phyloP scores from a whole-genome alignment of 2,113 vertebrate species.

The Dicerorhinus sumatrensis region DNA sequence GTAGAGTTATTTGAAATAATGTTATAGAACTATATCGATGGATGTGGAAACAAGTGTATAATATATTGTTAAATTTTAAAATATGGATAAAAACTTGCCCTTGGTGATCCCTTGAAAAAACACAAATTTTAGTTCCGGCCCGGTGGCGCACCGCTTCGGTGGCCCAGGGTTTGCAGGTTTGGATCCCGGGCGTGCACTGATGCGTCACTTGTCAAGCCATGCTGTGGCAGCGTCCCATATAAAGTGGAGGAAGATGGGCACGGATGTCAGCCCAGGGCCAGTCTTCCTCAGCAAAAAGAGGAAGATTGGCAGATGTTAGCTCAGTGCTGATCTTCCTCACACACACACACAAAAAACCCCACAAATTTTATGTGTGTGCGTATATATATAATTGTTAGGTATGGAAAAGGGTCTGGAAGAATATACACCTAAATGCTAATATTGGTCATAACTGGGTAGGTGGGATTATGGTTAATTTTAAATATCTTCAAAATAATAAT shows the following conservation, averaged over 20 bases:
- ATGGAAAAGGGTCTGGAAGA: background rate
- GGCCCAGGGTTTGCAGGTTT: too few species aligned
- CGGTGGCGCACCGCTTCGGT: too few species aligned
- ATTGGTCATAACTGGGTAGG: background rate
- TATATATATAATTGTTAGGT: background rate
- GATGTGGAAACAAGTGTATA: background rate
- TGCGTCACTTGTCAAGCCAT: too few species aligned
- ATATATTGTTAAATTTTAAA: conserved; percentile 38
- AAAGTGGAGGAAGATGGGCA: too few species aligned
- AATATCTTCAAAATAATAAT: background rate
- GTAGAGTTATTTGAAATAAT: conserved; percentile 17
- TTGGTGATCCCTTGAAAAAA: background rate
- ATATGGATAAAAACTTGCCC: background rate
- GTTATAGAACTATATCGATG: background rate
- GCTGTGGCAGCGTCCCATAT: too few species aligned
- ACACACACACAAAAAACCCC: too few species aligned
- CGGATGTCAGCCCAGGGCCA: too few species aligned
- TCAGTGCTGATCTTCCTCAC: too few species aligned
- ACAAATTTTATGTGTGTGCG: background rate
- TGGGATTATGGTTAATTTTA: background rate
- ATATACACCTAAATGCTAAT: background rate
- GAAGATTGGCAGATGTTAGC: too few species aligned
- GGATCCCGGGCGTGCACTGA: too few species aligned
- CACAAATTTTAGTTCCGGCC: too few species aligned
- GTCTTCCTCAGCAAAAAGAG: too few species aligned